A percentile compares a stretch with the other conserved stretches of the same genome.
Conservation (phyloP, 2,888 invertebrate genomes). For the Diogma glabrata region DNA sequence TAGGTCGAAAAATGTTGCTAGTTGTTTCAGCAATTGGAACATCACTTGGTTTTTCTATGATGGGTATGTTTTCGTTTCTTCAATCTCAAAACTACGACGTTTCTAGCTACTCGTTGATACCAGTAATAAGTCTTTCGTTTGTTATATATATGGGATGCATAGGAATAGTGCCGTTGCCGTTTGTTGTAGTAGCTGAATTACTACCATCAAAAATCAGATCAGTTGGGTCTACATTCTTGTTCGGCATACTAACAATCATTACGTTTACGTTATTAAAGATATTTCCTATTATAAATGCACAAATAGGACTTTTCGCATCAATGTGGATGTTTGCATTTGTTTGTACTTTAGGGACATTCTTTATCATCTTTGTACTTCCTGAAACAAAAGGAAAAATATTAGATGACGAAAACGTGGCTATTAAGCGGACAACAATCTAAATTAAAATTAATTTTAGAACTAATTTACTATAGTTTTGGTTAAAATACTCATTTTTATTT, state of each 20-base stretch:
- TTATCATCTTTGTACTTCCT: constrained; percentile 25
- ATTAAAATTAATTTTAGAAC: too few species aligned
- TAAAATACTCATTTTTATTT: too few species aligned
- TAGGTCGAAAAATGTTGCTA: constrained; percentile 29
- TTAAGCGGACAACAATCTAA: too few species aligned
- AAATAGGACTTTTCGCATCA: constrained; percentile 25
- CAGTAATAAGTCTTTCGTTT: constrained; percentile 27
- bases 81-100: constrained; percentile 18
- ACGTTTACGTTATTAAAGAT: constrained; percentile 18
- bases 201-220: constrained; percentile 32
- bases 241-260: constrained; percentile 24
- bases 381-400: constrained; percentile 33
- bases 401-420: too few species aligned
- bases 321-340: constrained; percentile 30
- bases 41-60: constrained; percentile 23
- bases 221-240: constrained; percentile 24
- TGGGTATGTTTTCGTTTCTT: constrained; percentile 26
- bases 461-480: too few species aligned
- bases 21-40: constrained; percentile 27
- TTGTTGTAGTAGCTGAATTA: constrained; percentile 30
- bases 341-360: constrained; percentile 25
- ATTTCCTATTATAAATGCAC: constrained; percentile 24
- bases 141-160: constrained; percentile 27
- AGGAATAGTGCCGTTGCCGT: constrained; percentile 29
- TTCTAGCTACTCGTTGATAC: constrained; percentile 25